Conservation (phyloP, 2,888 invertebrate genomes). For the Creontiades dilutus region DNA sequence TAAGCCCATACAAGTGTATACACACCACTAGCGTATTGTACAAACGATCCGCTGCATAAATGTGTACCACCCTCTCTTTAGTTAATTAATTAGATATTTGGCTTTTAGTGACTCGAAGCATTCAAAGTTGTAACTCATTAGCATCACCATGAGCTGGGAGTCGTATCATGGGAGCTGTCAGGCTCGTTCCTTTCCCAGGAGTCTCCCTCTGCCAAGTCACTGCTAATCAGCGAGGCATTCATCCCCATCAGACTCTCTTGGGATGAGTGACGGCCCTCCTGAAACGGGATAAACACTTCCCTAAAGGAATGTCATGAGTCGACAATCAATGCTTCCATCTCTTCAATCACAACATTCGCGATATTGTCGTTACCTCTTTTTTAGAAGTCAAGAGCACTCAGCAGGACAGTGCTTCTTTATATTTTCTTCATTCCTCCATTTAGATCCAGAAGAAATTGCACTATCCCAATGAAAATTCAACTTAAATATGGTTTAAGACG, state of each 20-base stretch:
- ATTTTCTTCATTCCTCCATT: neutral
- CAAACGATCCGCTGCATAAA: no score
- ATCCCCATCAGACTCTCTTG: conserved; percentile 2
- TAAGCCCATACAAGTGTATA: no score
- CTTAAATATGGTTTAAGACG: no score
- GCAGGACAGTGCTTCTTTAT: neutral
- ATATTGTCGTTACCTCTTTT: conserved; percentile 22
- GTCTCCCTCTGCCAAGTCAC: conserved; percentile 2
- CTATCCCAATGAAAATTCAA: no score
- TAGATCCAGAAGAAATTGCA: neutral
- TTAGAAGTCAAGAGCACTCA: conserved; percentile 24
- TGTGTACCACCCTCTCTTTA: no score
- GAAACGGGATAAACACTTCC: conserved; percentile 27
- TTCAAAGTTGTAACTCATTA: neutral
- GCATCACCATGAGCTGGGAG: neutral
- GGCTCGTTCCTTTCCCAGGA: neutral
- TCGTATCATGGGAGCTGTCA: neutral
- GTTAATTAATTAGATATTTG: no score
- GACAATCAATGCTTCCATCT: conserved; percentile 20
- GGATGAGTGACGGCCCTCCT: conserved; percentile 27
- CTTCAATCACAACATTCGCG: conserved; percentile 49
- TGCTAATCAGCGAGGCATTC: conserved; percentile 46
- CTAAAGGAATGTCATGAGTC: neutral
- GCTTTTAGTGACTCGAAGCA: neutral
- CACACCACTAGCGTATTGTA: no score